A percentile compares a stretch with the other conserved stretches of the same genome.
phyloP scores from a whole-genome alignment of 2,797 vertebrate genomes.

The Myotis findleyi region DNA sequence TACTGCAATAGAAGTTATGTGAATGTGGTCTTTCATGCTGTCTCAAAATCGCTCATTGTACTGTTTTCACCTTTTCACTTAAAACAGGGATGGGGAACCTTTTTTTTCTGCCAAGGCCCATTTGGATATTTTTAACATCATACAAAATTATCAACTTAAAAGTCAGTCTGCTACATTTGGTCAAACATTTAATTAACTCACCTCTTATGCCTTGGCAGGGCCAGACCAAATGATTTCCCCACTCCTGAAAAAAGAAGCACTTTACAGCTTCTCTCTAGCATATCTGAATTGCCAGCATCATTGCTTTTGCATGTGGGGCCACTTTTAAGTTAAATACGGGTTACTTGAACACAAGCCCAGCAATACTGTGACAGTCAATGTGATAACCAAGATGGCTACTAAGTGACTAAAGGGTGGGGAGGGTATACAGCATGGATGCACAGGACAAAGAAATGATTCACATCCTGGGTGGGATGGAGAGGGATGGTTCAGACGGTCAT shows the following conservation, averaged over 20 bases:
- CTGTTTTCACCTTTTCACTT: background rate
- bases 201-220: no score
- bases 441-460: background rate
- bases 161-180: no score
- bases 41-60: background rate
- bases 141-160: no score
- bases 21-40: background rate
- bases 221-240: no score
- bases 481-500: background rate
- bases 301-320: background rate
- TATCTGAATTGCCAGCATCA: background rate
- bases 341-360: background rate
- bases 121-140: no score
- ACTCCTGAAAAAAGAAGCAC: background rate
- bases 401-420: background rate
- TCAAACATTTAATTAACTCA: no score
- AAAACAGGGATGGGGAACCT: no score
- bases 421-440: fast-evolving
- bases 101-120: no score
- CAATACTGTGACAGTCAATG: background rate
- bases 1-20: background rate
- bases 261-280: background rate
- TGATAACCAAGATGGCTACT: background rate
- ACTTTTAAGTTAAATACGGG: background rate
- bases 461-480: background rate